A percentile compares a stretch with the other conserved stretches of the same genome.
phyloP scores from a whole-genome alignment of 2,888 invertebrate genomes.

The Papilio gigon region DNA sequence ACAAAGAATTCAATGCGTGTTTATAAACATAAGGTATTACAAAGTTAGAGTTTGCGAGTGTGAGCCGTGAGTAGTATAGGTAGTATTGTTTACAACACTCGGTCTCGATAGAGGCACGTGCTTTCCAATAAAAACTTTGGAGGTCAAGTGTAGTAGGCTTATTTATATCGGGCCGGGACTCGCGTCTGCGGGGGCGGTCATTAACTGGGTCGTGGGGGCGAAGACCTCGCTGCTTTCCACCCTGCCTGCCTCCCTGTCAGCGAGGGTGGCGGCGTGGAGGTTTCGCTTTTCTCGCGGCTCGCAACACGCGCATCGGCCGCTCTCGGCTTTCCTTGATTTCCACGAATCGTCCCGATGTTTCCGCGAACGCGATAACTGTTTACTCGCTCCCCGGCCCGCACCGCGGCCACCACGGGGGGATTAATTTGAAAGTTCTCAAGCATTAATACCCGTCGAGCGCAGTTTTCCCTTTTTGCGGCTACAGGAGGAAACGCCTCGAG shows the following conservation, averaged over 20 bases:
- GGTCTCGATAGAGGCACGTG: conserved; percentile 75
- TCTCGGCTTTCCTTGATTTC: conserved; percentile 57
- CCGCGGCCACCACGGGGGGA: conserved; percentile 70
- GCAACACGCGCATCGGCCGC: conserved; percentile 55
- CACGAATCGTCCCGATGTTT: conserved; percentile 63
- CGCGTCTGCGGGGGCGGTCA: conserved; percentile 79
- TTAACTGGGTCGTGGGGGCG: conserved; percentile 82
- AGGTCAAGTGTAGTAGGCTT: conserved; percentile 83
- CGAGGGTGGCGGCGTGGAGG: conserved; percentile 69
- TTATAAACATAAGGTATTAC: conserved; percentile 19
- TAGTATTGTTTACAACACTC: conserved; percentile 68
- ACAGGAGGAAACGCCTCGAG: conserved; percentile 54
- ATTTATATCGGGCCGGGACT: conserved; percentile 81
- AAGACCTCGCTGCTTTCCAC: conserved; percentile 68
- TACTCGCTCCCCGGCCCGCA: conserved; percentile 55
- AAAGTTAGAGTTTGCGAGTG: conserved; percentile 53
- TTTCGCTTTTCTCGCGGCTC: conserved; percentile 70
- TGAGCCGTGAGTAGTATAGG: conserved; percentile 53
- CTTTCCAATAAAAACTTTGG: conserved; percentile 82
- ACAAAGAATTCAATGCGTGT: not conserved
- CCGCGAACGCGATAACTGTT: conserved; percentile 69
- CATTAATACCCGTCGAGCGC: conserved; percentile 64
- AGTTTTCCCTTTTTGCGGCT: conserved; percentile 69
- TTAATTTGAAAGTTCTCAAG: conserved; percentile 71
- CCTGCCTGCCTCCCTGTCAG: conserved; percentile 63